Evolutionary conservation across 2,113 vertebrate genomes (phyloP).

Genomic region (Cisticola juncidis): DNA sequence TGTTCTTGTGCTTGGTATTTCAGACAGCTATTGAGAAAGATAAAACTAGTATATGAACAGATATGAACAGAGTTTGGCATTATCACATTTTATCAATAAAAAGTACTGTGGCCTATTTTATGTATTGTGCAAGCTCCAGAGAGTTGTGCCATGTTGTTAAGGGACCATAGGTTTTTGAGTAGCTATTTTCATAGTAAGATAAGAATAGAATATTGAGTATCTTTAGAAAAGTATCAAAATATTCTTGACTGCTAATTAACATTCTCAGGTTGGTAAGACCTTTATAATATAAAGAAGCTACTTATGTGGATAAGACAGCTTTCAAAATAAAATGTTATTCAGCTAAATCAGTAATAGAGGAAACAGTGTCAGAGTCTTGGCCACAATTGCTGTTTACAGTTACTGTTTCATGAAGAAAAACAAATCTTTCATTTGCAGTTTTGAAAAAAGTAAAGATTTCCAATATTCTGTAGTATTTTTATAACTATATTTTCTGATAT

Average conservation of each 20-base stretch:
- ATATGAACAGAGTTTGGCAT: neutral
- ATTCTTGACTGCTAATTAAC: neutral
- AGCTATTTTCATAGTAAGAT: neutral
- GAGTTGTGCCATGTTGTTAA: neutral
- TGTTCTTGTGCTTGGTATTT: neutral
- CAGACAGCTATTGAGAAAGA: neutral
- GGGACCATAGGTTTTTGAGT: neutral
- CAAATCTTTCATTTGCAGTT: neutral
- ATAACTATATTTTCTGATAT: neutral
- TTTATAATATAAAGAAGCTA: neutral
- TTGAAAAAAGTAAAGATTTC: neutral
- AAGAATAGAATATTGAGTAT: neutral
- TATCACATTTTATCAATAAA: neutral
- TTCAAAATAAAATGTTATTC: neutral
- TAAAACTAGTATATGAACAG: neutral
- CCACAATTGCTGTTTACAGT: neutral
- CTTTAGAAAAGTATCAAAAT: neutral
- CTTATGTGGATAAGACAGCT: neutral
- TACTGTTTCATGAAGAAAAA: neutral
- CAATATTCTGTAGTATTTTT: neutral
- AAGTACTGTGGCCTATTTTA: neutral
- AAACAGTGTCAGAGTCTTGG: neutral
- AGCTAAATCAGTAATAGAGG: neutral
- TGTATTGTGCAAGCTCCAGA: neutral
- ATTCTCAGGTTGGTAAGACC: neutral